Percentiles rank a stretch among this genome's conserved stretches.
These are phyloP conservation scores for Lypha dubia DNA, from an alignment of 2,888 invertebrate species.

Conservation along the genomic window DNA sequence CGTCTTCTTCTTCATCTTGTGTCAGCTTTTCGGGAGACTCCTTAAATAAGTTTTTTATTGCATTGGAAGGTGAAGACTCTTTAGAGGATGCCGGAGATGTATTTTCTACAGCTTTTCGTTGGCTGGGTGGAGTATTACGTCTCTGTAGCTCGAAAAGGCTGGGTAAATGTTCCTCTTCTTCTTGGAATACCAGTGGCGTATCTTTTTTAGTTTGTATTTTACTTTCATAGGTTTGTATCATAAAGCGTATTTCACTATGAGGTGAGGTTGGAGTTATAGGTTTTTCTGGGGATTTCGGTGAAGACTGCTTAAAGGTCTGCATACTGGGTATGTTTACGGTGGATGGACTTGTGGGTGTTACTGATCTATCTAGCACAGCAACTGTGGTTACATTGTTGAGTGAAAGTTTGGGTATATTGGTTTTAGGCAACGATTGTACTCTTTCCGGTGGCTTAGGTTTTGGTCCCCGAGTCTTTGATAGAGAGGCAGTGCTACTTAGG, in stretches of 20 bases:
- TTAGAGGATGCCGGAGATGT: neutral
- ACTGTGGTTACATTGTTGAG: constrained; percentile 72
- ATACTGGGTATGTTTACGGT: constrained; percentile 77
- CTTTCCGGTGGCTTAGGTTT: constrained; percentile 83
- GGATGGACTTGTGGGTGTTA: constrained; percentile 56
- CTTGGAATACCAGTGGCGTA: constrained; percentile 69
- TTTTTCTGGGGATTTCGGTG: constrained; percentile 55
- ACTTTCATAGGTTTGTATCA: constrained; percentile 83
- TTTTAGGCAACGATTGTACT: constrained; percentile 81
- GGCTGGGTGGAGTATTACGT: constrained; percentile 83
- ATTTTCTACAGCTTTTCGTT: constrained; percentile 75
- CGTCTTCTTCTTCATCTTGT: constrained; percentile 42
- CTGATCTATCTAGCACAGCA: constrained; percentile 68
- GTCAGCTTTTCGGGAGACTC: neutral
- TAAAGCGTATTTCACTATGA: constrained; percentile 81
- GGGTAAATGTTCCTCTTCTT: constrained; percentile 84
- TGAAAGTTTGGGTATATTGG: constrained; percentile 81
- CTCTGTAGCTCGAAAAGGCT: constrained; percentile 89
- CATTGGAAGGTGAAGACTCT: constrained; percentile 36
- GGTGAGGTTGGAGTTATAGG: constrained; percentile 72
- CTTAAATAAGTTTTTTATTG: constrained; percentile 37
- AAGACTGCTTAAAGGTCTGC: constrained; percentile 80
- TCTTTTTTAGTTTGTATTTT: constrained; percentile 76
- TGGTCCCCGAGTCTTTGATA: constrained; percentile 77
- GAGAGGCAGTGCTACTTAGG: constrained; percentile 43